Evolutionary conservation across 2,888 invertebrate genomes (phyloP), one percentile per base, ranked within the genome.

Genomic region (Drosophila nr. fundita): DNA sequence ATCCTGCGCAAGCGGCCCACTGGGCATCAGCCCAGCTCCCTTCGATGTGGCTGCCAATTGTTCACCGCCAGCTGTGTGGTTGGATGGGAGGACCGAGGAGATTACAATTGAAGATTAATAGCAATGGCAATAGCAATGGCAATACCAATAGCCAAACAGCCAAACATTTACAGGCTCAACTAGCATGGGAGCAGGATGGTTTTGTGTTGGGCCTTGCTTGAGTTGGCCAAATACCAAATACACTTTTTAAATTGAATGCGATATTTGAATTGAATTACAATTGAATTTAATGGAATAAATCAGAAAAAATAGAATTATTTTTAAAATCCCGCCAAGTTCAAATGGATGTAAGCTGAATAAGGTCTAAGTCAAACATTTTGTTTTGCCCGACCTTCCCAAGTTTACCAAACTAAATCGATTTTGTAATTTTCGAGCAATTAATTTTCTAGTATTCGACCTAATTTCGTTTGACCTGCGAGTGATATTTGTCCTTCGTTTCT

Each of bases 1-100:
- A 49, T 89, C 92, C 80, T 86, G 89, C 57, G 62, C 81, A 24
- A 77, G 64, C 4, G 87, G 78, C 24, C 87, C 82, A 53, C 70
- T 69, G 30, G 52, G 11, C n/a, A 70, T 29, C 2, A 42, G 8
- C 10, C 45, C 59, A n/a, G 57, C 36, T 54, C 45, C 80, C 64
- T 72, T 78, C 68, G 80, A 78, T 65, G 78, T 76, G 61, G 73
- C 80, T 29, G 78, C 65, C 80, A 73, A 75, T 65, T 83, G 80
- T 55, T 84, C 87, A 55, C 57, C 84, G 57, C 58, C 68, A 58
- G 68, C 81, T 76, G 50, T 29, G 36, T 11, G 24, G 7, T 27
- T 24, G 24, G 13, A 10, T 7, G n/a, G 30, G 7, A 34, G 38
- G 32, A 13, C 4, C 4, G 7, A 55, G 27, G 15, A 29, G 50